Evolutionary conservation across 2,113 vertebrate genomes (phyloP).

Genomic region (Seriola dumerili): DNA sequence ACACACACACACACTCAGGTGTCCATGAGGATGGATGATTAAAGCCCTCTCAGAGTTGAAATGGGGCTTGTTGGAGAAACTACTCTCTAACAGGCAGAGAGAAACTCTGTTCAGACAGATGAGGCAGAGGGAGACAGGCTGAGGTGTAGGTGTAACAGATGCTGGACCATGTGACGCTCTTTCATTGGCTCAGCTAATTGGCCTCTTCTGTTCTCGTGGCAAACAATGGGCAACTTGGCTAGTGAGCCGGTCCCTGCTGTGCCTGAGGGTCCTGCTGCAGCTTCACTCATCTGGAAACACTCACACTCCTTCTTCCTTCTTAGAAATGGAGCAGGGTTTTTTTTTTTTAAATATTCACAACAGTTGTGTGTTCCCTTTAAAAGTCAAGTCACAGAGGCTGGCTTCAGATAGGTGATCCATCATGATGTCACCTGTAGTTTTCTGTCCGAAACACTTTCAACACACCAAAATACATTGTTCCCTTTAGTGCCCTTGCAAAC

Average conservation of each 20-base stretch:
- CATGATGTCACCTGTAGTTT: neutral
- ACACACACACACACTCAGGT: neutral
- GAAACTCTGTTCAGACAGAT: constrained; percentile 31
- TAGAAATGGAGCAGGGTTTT: neutral
- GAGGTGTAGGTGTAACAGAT: constrained; percentile 30
- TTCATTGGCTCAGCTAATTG: constrained; percentile 33
- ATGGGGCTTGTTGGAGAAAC: neutral
- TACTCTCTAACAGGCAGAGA: neutral
- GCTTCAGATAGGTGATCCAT: neutral
- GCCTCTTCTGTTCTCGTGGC: constrained; percentile 22
- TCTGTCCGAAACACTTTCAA: neutral
- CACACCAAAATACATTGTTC: neutral
- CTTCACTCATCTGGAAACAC: neutral
- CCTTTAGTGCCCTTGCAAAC: neutral
- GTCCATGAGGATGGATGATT: constrained; percentile 23
- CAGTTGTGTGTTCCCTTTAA: neutral
- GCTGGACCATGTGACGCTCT: constrained; percentile 22
- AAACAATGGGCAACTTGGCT: constrained; percentile 7
- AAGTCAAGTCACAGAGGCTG: neutral
- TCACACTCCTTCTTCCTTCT: neutral
- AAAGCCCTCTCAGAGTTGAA: constrained; percentile 13
- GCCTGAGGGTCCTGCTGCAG: constrained; percentile 3
- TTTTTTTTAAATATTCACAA: neutral
- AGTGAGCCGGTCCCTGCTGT: neutral
- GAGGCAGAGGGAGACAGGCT: neutral